Conservation (phyloP, 2,888 invertebrate genomes). For the Patella ulyssiponensis region DNA sequence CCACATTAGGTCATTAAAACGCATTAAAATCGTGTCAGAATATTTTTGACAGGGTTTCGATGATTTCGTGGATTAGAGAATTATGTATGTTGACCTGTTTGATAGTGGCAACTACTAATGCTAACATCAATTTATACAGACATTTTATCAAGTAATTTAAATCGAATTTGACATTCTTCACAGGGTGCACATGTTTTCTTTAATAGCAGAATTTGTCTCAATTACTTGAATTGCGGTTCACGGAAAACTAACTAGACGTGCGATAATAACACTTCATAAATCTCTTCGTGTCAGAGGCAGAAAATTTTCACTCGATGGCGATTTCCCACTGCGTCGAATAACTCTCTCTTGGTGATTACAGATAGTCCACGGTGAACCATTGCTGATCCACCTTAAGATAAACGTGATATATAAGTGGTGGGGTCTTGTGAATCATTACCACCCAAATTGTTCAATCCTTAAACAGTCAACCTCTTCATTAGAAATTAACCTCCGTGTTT, state of each 20-base stretch:
- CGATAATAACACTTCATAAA: no score
- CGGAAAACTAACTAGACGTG: background rate
- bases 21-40: no score
- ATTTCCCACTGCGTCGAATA: no score
- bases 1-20: no score
- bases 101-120: background rate
- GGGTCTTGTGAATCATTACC: background rate
- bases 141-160: constrained; percentile 9
- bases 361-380: background rate
- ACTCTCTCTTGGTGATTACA: background rate
- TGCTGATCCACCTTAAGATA: background rate
- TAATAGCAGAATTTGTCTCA: constrained; percentile 13
- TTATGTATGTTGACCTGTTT: background rate
- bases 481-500: constrained; percentile 5
- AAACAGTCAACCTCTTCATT: constrained; percentile 5
- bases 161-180: constrained; percentile 9
- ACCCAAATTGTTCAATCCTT: background rate
- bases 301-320: no score
- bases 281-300: no score
- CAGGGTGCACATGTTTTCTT: constrained; percentile 7
- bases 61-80: no score
- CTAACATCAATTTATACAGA: background rate
- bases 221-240: background rate
- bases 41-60: no score
- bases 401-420: background rate